A percentile compares a stretch with the other conserved stretches of the same genome.
Conservation (phyloP, 2,888 invertebrate genomes). For the Chironomus riparius region DNA sequence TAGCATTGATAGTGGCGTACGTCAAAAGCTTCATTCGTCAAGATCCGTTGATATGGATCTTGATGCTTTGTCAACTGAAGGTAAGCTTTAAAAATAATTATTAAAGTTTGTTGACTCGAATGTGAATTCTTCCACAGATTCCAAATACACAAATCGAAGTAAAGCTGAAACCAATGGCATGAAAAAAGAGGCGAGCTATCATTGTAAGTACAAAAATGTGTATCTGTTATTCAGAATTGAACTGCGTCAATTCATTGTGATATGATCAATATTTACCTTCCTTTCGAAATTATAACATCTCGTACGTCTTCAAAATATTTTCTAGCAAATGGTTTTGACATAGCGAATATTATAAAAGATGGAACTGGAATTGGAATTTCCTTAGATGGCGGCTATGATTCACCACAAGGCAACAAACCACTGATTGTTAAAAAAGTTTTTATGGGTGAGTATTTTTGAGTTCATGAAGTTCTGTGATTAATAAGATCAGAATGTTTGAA, state of each 20-base stretch:
- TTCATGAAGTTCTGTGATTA: slow-evolving; percentile 20
- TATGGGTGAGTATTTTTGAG: slow-evolving; percentile 56
- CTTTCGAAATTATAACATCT: too few relatives aligned
- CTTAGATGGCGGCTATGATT: slow-evolving; percentile 86
- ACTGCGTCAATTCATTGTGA: neutral
- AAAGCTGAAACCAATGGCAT: neutral
- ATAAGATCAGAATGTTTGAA: slow-evolving; percentile 4
- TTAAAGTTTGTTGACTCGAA: neutral
- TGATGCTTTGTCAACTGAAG: slow-evolving; percentile 40
- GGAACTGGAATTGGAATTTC: slow-evolving; percentile 90
- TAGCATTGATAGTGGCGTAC: slow-evolving; percentile 31
- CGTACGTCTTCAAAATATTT: neutral
- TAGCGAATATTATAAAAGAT: slow-evolving; percentile 49
- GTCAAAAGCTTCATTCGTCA: slow-evolving; percentile 41
- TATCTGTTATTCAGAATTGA: neutral
- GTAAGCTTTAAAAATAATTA: neutral
- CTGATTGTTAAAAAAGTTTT: slow-evolving; percentile 88
- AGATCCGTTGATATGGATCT: slow-evolving; percentile 41
- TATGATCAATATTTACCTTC: neutral
- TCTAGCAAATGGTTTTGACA: neutral
- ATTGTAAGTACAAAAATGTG: neutral
- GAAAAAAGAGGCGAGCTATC: neutral
- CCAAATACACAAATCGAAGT: neutral
- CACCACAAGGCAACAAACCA: slow-evolving; percentile 80
- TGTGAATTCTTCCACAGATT: neutral